Evolutionary conservation across 2,888 invertebrate species (phyloP), one percentile per base, ranked within the genome.

Genomic region (Mycalesis mineus): DNA sequence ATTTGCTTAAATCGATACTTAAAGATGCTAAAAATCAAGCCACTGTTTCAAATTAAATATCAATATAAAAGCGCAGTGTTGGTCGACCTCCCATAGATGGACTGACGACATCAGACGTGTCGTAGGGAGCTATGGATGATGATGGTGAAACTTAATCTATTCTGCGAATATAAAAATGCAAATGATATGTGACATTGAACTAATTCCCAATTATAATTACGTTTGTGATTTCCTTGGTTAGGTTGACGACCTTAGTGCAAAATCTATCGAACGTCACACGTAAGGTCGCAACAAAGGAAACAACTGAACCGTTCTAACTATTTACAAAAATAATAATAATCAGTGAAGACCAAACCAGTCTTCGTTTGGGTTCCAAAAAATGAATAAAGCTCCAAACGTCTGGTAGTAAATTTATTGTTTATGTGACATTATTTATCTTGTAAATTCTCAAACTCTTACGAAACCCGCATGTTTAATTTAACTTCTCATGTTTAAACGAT

Each of bases 221-320:
- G 4, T 11, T 15, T 7, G 0, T 51, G 51, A 51, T 37, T 31
- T 14, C 50, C 17, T 28, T 7, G 7, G 11, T 9, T 7, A 15
- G 8, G 36, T 15, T 42, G 17, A 53, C 17, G 55, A 48, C n/a
- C 11, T 40, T 15, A 47, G 17, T 8, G 29, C 47, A 14, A 55
- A 14, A 8, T 45, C 11, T n/a, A 51, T 15, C 14, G 28, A 47
- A 42, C 8, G 15, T 47, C 40, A 45, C 54, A 40, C 42, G 17
- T 40, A 55, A 58, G 45, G 52, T 58, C 63, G 42, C 17, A 31
- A 57, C 62, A 58, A 63, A 60, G 9, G 0, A 61, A 58, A n/a
- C 13, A 59, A 61, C 51, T 11, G n/a, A 59, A 62, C 63, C 60
- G 41, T 15, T 15, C 33, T 63, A 65, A 65, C 44, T 65, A 63